Evolutionary conservation across 2,888 invertebrate genomes (phyloP).

Genomic region (Hypomecis atomaria): DNA sequence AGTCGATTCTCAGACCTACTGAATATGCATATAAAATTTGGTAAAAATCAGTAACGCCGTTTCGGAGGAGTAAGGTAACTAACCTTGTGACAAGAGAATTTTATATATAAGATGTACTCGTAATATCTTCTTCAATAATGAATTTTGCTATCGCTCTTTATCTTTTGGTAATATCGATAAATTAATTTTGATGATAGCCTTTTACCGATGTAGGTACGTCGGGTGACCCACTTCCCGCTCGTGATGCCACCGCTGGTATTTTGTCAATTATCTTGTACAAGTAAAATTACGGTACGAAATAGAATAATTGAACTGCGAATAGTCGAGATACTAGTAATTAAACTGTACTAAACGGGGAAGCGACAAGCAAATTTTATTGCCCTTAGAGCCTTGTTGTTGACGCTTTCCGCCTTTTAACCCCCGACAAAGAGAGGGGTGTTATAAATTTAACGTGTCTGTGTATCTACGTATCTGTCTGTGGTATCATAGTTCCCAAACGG

Average conservation of each 20-base stretch:
- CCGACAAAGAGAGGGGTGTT: too few relatives aligned
- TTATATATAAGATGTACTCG: too few relatives aligned
- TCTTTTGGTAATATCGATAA: neutral
- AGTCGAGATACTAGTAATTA: slow-evolving; percentile 29
- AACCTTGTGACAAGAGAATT: too few relatives aligned
- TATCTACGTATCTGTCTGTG: too few relatives aligned
- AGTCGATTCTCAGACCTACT: too few relatives aligned
- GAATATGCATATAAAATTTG: too few relatives aligned
- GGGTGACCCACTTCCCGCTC: slow-evolving; percentile 24
- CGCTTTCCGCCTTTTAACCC: neutral
- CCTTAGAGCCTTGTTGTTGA: neutral
- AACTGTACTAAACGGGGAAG: slow-evolving; percentile 8
- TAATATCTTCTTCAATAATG: too few relatives aligned
- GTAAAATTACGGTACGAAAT: slow-evolving; percentile 32
- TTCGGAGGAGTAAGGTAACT: too few relatives aligned
- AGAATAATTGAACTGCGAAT: slow-evolving; percentile 30
- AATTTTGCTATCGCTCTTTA: neutral
- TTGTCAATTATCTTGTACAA: slow-evolving; percentile 25
- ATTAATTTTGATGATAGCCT: slow-evolving; percentile 3
- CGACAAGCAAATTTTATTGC: neutral
- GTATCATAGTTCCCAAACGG: too few relatives aligned
- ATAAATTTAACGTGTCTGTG: too few relatives aligned
- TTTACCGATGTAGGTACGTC: neutral
- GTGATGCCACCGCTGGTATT: slow-evolving; percentile 6
- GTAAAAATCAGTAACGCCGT: too few relatives aligned